Evolutionary conservation across 2,888 invertebrate species (phyloP).

Genomic region (Patella pellucida): DNA sequence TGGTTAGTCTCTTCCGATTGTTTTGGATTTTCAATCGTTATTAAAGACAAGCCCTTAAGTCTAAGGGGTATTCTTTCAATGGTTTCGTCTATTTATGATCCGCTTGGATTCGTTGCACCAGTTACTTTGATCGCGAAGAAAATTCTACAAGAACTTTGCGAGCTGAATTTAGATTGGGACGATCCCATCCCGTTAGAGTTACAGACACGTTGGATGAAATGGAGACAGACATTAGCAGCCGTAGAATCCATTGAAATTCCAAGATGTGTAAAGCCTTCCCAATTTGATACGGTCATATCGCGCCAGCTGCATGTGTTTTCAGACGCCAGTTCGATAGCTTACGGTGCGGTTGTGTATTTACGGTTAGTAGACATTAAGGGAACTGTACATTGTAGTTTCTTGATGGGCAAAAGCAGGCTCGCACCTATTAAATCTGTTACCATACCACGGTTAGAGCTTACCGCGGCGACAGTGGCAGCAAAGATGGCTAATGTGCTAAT

Average conservation of each 20-base stretch:
- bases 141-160: background rate
- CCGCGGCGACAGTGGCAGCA: slow-evolving; percentile 18
- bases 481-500: slow-evolving; percentile 6
- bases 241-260: slow-evolving; percentile 5
- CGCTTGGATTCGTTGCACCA: slow-evolving; percentile 13
- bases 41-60: background rate
- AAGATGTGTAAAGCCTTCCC: slow-evolving; percentile 24
- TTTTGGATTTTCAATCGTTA: background rate
- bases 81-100: slow-evolving; percentile 5
- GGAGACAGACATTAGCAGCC: background rate
- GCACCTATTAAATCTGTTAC: slow-evolving; percentile 16
- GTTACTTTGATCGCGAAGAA: slow-evolving; percentile 5
- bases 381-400: slow-evolving; percentile 24
- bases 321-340: slow-evolving; percentile 30
- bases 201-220: background rate
- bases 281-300: slow-evolving; percentile 19
- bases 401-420: slow-evolving; percentile 17
- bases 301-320: slow-evolving; percentile 31
- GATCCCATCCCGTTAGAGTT: slow-evolving; percentile 2
- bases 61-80: slow-evolving; percentile 8
- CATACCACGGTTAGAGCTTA: slow-evolving; percentile 16
- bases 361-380: slow-evolving; percentile 21
- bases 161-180: slow-evolving; percentile 7
- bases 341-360: slow-evolving; percentile 28
- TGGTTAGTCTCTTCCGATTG: background rate